Evolutionary conservation across 2,797 vertebrate genomes (phyloP).

Genomic region (Cyprinella venusta): DNA sequence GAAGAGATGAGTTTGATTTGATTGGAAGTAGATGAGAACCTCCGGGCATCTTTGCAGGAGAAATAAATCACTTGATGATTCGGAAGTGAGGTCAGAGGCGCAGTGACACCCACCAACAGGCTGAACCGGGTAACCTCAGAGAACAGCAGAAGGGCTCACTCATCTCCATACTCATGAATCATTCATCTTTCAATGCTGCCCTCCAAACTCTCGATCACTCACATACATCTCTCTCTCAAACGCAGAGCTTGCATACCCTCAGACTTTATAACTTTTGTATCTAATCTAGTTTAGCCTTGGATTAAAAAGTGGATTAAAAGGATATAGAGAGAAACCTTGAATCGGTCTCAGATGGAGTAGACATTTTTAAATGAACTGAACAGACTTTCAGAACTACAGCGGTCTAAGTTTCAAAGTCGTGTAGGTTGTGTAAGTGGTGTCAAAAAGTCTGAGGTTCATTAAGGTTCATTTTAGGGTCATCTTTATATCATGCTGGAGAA

Average conservation of each 20-base stretch:
- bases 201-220: conserved; percentile 52
- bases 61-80: conserved; percentile 42
- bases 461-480: too few relatives aligned
- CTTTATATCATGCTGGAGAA: background rate
- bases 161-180: conserved; percentile 58
- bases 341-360: background rate
- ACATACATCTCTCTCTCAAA: conserved; percentile 15
- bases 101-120: conserved; percentile 47
- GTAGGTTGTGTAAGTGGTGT: conserved; percentile 3
- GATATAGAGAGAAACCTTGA: conserved; percentile 46
- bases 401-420: conserved; percentile 37
- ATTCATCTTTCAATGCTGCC: conserved; percentile 54
- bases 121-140: conserved; percentile 49
- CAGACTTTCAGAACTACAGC: conserved; percentile 29
- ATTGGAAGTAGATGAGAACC: background rate
- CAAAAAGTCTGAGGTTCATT: background rate
- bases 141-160: conserved; percentile 52
- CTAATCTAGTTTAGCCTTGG: conserved; percentile 37
- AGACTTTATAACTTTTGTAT: conserved; percentile 37
- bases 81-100: conserved; percentile 20
- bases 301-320: conserved; percentile 39
- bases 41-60: conserved; percentile 12
- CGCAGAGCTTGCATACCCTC: conserved; percentile 28
- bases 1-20: conserved; percentile 14
- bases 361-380: conserved; percentile 9